A percentile compares a stretch with the other conserved stretches of the same genome.
These are phyloP conservation scores for Tenebrio molitor DNA, from an alignment of 1,140 invertebrate species.

Conservation along the genomic window DNA sequence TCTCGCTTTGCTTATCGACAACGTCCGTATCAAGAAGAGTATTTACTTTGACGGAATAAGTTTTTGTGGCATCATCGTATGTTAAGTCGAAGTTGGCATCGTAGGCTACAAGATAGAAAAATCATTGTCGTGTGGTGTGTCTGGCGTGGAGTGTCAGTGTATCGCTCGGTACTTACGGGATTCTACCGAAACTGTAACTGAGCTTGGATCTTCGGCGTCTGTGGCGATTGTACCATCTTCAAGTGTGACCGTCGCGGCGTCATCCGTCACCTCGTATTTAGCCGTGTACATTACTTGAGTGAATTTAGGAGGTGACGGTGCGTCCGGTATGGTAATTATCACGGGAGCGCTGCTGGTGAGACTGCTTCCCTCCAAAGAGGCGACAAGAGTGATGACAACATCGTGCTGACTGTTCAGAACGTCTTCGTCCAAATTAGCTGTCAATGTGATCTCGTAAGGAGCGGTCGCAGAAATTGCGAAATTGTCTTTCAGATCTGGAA, in stretches of 20 bases:
- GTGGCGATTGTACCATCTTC: not conserved
- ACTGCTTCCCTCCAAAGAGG: not conserved
- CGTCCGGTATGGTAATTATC: not conserved
- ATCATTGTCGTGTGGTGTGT: too few relatives aligned
- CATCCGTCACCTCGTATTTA: not conserved
- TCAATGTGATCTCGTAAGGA: not conserved
- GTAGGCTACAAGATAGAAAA: not conserved
- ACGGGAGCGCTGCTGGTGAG: not conserved
- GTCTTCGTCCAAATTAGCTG: not conserved
- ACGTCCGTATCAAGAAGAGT: not conserved
- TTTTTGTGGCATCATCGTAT: not conserved
- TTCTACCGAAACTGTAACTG: not conserved
- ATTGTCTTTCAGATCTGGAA: not conserved
- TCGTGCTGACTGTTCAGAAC: not conserved
- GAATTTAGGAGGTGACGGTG: slow-evolving; percentile 6
- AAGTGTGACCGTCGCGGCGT: not conserved
- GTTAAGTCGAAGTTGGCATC: not conserved
- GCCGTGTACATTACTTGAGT: not conserved
- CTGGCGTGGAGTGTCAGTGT: not conserved
- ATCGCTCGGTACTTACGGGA: not conserved
- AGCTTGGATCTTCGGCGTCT: not conserved
- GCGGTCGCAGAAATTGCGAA: not conserved
- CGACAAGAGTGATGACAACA: not conserved
- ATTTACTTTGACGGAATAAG: not conserved
- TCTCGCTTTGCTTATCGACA: not conserved